Evolutionary conservation across 1,140 invertebrate species (phyloP).

Genomic region (Plectrocnemia conspersa): DNA sequence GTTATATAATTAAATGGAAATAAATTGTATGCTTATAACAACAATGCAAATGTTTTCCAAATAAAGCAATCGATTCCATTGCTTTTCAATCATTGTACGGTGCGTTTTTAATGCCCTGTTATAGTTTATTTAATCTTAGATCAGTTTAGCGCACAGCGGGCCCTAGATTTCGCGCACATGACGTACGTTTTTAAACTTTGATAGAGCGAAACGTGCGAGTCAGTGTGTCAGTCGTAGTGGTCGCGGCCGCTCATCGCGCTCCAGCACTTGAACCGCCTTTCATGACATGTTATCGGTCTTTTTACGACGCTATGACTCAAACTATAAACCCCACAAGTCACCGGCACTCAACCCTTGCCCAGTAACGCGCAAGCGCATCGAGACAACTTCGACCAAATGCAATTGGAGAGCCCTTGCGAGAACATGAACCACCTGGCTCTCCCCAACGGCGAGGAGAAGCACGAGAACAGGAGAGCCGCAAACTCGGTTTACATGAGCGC

Average conservation of each 20-base stretch:
- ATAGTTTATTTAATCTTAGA: no score
- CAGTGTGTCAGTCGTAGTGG: conserved; percentile 18
- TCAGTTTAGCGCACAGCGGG: conserved; percentile 1
- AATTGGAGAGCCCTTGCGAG: not conserved
- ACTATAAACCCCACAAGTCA: no score
- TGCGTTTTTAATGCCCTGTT: no score
- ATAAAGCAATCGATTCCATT: no score
- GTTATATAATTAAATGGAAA: no score
- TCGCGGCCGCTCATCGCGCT: not conserved
- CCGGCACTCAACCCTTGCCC: no score
- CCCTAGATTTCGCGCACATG: conserved; percentile 4
- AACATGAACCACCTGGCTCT: not conserved
- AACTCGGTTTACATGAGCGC: conserved; percentile 30
- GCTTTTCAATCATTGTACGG: no score
- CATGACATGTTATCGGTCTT: conserved; percentile 4
- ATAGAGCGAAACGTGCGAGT: not conserved
- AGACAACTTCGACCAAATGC: no score
- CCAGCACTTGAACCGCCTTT: not conserved
- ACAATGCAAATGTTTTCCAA: no score
- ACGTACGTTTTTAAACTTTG: not conserved
- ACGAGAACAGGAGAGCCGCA: conserved; percentile 6
- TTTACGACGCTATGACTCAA: no score
- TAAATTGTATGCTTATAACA: no score
- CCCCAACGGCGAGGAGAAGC: conserved; percentile 14
- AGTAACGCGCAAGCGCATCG: no score